These are phyloP conservation scores for Lepetodrilus schrolli DNA, from an alignment of 2,888 invertebrate genomes.

Conservation along the genomic window DNA sequence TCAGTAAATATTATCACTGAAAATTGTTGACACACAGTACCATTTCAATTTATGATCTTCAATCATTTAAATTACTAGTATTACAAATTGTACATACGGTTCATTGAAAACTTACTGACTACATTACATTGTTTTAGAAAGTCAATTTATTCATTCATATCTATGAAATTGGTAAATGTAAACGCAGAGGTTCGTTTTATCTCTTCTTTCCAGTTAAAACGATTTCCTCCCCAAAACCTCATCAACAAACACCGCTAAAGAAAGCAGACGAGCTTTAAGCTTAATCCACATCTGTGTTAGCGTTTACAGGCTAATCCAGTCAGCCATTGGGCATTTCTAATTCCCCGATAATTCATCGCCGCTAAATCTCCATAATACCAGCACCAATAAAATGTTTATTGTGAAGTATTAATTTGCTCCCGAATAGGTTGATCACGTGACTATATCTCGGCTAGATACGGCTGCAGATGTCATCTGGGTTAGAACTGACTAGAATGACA, in stretches of 20 bases:
- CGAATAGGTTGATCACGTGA: neutral
- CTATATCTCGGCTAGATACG: no score
- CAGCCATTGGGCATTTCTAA: neutral
- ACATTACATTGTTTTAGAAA: no score
- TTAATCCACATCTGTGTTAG: neutral
- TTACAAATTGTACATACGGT: no score
- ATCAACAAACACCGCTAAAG: no score
- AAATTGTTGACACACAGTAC: no score
- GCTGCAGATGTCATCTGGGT: neutral
- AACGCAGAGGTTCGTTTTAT: no score
- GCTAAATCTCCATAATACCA: neutral
- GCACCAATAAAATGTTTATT: neutral
- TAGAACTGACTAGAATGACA: neutral
- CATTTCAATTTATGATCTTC: no score
- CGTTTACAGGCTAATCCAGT: neutral
- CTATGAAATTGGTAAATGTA: no score
- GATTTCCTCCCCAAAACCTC: neutral
- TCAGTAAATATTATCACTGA: no score
- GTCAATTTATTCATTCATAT: no score
- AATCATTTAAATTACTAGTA: no score
- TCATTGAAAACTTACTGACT: no score
- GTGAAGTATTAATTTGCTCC: neutral
- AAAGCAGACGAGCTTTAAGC: neutral
- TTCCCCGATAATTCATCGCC: neutral
- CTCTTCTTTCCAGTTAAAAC: neutral